A percentile compares a stretch with the other conserved stretches of the same genome.
phyloP scores from a whole-genome alignment of 2,888 invertebrate species.

The Athalia cordata region DNA sequence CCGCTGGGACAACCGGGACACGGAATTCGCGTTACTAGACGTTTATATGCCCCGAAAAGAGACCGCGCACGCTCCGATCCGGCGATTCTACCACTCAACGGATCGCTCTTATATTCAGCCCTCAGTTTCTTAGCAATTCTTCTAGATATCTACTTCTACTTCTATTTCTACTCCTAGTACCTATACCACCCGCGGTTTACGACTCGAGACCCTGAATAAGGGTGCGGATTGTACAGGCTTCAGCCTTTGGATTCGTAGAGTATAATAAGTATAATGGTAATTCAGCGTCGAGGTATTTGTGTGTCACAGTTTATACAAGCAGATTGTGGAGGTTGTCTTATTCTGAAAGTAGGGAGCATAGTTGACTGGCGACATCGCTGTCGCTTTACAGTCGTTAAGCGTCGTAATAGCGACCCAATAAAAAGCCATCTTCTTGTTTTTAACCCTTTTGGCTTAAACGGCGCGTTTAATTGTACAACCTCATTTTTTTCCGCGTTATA shows the following conservation, averaged over 20 bases:
- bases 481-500: constrained; percentile 54
- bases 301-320: background rate
- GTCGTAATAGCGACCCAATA: constrained; percentile 70
- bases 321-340: constrained; percentile 31
- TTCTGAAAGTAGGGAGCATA: background rate
- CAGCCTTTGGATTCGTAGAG: background rate
- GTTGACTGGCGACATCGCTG: constrained; percentile 42
- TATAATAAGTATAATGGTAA: too few species aligned
- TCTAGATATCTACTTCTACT: constrained; percentile 18
- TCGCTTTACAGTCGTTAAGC: constrained; percentile 72
- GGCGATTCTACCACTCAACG: constrained; percentile 32
- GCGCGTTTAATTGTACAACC: constrained; percentile 66
- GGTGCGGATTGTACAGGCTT: background rate
- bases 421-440: constrained; percentile 72
- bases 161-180: constrained; percentile 19
- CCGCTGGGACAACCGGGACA: constrained; percentile 62
- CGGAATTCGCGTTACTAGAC: constrained; percentile 50
- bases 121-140: background rate
- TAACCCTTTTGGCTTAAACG: constrained; percentile 67
- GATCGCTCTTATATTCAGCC: constrained; percentile 49
- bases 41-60: constrained; percentile 39
- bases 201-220: background rate
- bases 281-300: background rate
- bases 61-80: constrained; percentile 49
- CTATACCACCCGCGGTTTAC: constrained; percentile 4